Base-by-base conservation (phyloP, 2,888 invertebrate species). In the Philopedon plagiatum region DNA sequence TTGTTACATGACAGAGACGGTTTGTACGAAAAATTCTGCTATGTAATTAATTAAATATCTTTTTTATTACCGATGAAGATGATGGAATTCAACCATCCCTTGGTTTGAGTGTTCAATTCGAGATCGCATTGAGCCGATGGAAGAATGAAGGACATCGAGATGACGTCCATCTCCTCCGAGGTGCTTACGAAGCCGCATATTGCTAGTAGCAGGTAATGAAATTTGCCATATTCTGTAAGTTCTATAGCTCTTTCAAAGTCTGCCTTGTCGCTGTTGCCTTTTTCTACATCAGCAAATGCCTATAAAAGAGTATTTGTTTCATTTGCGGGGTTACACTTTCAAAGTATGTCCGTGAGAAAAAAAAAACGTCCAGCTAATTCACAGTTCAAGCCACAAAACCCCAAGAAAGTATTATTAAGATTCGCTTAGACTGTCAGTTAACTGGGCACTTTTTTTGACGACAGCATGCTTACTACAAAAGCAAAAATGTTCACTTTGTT, bases 141-240 rank as follows among this genome's bases (percentile, higher is more conserved):
- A 76, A 97, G 88, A 86, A 97, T 94, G 90, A 96, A 97, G 78
- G 96, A 96, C 92, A 97, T 95, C 81, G 94, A 95, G 83, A 97
- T 94, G 88, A 96, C 95, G 88, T 96, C 96, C 92, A 97, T 95
- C 89, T 96, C 96, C 90, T 97, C 96, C 86, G 95, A 95, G 79
- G 95, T 95, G 88, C 94, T 94, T 86, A 96, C 96, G 87, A 96
- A 94, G 80, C 97, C 96, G 88, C 96, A 96, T 86, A 97, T 93
- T 84, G 93, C 92, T 88, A 97, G 88, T 84, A 97, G 89, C 82
- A 94, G 88, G 87, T 94, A 94, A 87, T 97, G 96, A 87, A 96
- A 97, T 70, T 93, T 91, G 82, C 94, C 94, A 91, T 94, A 94
- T 83, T 78, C 92, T 93, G 94, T 91, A 87, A 93, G 88, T 89